phyloP scores from a whole-genome alignment of 2,888 invertebrate genomes.

The Laothoe populi region DNA sequence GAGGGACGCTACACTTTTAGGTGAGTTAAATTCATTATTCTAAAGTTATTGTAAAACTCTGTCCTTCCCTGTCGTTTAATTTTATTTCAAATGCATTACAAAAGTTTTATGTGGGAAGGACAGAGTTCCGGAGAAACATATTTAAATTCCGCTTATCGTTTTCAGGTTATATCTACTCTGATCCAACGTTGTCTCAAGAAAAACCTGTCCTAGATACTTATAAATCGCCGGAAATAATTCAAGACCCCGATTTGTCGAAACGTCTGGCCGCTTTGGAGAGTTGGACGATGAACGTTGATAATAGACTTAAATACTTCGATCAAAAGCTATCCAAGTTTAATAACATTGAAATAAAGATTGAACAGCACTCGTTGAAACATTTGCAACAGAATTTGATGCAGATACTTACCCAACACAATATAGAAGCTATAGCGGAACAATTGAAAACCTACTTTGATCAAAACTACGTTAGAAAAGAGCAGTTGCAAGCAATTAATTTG shows the following conservation, averaged over 20 bases:
- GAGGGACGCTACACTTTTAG: conserved; percentile 76
- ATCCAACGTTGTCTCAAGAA: conserved; percentile 49
- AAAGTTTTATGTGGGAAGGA: conserved; percentile 74
- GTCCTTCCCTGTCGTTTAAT: conserved; percentile 85
- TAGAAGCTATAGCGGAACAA: conserved; percentile 71
- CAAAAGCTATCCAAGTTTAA: conserved; percentile 79
- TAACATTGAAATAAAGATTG: conserved; percentile 74
- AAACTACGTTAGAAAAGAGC: conserved; percentile 86
- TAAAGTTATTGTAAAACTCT: conserved; percentile 74
- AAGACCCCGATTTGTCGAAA: conserved; percentile 63
- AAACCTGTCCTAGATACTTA: conserved; percentile 58
- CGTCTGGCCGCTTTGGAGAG: conserved; percentile 71
- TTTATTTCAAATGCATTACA: conserved; percentile 37
- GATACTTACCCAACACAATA: conserved; percentile 75
- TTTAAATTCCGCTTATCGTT: conserved; percentile 38
- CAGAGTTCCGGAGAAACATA: conserved; percentile 56
- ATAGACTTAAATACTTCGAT: conserved; percentile 83
- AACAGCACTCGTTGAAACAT: conserved; percentile 81
- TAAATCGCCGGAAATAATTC: conserved; percentile 60
- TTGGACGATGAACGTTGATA: conserved; percentile 80
- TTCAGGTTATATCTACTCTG: conserved; percentile 70
- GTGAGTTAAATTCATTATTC: conserved; percentile 69
- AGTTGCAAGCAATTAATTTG: conserved; percentile 79
- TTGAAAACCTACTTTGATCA: conserved; percentile 85
- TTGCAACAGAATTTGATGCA: conserved; percentile 83